These are phyloP conservation scores for Rhyzopertha dominica DNA, from an alignment of 1,140 invertebrate species.

Conservation along the genomic window DNA sequence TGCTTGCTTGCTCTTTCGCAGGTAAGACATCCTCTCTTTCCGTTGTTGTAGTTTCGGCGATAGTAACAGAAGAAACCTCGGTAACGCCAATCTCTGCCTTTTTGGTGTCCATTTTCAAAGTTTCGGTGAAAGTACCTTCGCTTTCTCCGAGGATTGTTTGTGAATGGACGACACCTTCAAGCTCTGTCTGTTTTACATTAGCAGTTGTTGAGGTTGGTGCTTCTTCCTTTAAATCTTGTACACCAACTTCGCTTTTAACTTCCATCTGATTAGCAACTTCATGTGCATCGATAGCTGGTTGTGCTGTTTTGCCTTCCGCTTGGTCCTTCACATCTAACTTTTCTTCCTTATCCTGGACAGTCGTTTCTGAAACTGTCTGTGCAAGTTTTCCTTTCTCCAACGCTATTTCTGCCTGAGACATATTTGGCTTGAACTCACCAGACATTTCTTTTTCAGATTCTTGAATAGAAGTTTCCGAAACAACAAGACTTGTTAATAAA, in stretches of 20 bases:
- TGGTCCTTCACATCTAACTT: constrained; percentile 24
- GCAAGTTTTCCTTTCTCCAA: constrained; percentile 47
- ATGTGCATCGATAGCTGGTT: constrained; percentile 29
- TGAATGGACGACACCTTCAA: constrained; percentile 35
- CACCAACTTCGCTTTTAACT: constrained; percentile 27
- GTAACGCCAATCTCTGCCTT: constrained; percentile 37
- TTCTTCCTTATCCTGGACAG: constrained; percentile 42
- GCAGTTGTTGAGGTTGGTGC: constrained; percentile 23
- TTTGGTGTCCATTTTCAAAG: constrained; percentile 22
- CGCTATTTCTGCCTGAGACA: constrained; percentile 42
- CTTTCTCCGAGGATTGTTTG: constrained; percentile 40
- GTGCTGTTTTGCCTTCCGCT: constrained; percentile 33
- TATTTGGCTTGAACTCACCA: constrained; percentile 39
- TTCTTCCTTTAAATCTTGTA: constrained; percentile 26
- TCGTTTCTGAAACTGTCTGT: constrained; percentile 38
- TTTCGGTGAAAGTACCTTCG: constrained; percentile 33
- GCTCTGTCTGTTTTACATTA: constrained; percentile 28
- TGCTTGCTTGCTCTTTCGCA: constrained; percentile 33
- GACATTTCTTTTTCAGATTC: constrained; percentile 42
- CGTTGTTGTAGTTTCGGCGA: constrained; percentile 35
- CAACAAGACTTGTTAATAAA: constrained; percentile 26
- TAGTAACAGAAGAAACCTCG: constrained; percentile 36
- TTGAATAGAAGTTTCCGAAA: constrained; percentile 37
- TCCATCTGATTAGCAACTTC: constrained; percentile 38
- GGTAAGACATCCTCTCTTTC: constrained; percentile 43